Conservation (phyloP, 2,888 invertebrate genomes). For the Agonopterix heracliana region DNA sequence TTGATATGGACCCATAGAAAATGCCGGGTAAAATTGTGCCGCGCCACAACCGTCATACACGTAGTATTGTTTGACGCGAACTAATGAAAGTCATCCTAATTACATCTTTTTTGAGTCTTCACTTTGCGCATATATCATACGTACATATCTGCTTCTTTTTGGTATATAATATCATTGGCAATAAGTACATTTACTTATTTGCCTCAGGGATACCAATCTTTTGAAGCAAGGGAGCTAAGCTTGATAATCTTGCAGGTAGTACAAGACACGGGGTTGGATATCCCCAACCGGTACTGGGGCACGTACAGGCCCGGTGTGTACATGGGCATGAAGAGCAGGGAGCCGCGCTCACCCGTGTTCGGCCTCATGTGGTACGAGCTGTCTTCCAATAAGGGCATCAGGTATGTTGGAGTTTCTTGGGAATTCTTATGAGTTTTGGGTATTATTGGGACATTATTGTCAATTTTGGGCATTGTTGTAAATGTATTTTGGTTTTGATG, state of each 20-base stretch:
- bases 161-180: too few species aligned
- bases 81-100: too few species aligned
- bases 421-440: not conserved
- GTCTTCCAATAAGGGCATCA: conserved; percentile 83
- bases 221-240: too few species aligned
- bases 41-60: too few species aligned
- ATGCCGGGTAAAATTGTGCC: too few species aligned
- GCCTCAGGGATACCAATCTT: too few species aligned
- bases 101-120: too few species aligned
- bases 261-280: conserved; percentile 78
- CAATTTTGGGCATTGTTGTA: not conserved
- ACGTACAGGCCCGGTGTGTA: conserved; percentile 92
- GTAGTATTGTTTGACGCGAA: too few species aligned
- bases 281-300: conserved; percentile 94
- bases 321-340: conserved; percentile 93
- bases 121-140: too few species aligned
- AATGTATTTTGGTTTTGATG: not conserved
- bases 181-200: too few species aligned
- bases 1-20: too few species aligned
- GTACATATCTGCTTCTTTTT: too few species aligned
- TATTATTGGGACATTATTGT: not conserved
- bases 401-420: conserved; percentile 47
- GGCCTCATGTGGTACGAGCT: conserved; percentile 98
- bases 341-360: conserved; percentile 90
- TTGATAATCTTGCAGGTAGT: conserved; percentile 77